A percentile compares a stretch with the other conserved stretches of the same genome.
phyloP scores from a whole-genome alignment of 2,113 vertebrate genomes.

The Coracopsis vasa region DNA sequence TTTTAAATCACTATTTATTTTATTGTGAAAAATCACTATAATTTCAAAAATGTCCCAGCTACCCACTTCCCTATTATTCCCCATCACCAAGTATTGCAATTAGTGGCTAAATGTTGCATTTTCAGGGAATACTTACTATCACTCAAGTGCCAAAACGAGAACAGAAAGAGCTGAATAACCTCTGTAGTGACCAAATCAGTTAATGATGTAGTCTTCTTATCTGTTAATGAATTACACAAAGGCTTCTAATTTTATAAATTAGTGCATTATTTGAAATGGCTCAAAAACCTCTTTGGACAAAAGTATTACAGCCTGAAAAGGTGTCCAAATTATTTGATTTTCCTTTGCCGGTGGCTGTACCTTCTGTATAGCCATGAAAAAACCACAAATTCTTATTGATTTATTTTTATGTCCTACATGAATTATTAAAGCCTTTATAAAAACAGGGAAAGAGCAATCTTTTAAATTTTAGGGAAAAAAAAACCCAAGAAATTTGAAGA shows the following conservation, averaged over 20 bases:
- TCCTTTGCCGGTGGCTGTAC: not conserved
- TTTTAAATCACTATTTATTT: not conserved
- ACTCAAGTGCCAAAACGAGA: not conserved
- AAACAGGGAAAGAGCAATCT: not conserved
- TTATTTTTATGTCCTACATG: not conserved
- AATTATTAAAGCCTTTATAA: not conserved
- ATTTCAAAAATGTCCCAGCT: not conserved
- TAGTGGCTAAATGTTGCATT: not conserved
- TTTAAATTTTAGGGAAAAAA: not conserved
- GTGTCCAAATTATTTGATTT: not conserved
- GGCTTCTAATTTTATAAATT: not conserved
- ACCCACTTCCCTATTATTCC: not conserved
- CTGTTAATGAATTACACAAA: not conserved
- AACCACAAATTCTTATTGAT: not conserved
- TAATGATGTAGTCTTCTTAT: not conserved
- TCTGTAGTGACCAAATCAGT: not conserved
- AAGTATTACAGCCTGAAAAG: not conserved
- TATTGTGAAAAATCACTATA: not conserved
- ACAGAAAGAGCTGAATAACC: not conserved
- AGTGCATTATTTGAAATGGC: not conserved
- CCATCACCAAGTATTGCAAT: not conserved
- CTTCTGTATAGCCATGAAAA: not conserved
- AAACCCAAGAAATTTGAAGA: not conserved
- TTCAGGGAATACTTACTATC: not conserved
- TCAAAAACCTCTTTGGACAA: not conserved